A percentile compares a stretch with the other conserved stretches of the same genome.
These are phyloP conservation scores for Malaclemys terrapin DNA, from an alignment of 2,113 vertebrate genomes.

Conservation along the genomic window DNA sequence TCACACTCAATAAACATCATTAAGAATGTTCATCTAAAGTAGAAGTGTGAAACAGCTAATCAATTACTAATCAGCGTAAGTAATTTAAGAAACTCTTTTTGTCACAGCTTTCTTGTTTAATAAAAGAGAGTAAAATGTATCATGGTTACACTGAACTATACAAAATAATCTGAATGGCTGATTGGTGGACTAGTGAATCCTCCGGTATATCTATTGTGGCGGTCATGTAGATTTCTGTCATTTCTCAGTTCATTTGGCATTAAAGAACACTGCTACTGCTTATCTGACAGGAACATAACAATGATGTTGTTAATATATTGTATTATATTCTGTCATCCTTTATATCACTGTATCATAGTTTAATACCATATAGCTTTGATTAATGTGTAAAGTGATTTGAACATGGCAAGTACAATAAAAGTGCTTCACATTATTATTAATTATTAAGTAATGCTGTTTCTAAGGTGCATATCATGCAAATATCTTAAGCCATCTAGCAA, in stretches of 20 bases:
- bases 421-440: background rate
- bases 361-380: background rate
- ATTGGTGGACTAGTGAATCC: background rate
- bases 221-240: background rate
- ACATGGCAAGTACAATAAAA: background rate
- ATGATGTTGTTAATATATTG: background rate
- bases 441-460: background rate
- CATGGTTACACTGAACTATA: background rate
- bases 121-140: background rate
- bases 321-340: background rate
- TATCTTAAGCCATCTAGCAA: background rate
- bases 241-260: background rate
- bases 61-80: background rate
- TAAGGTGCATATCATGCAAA: background rate
- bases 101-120: background rate
- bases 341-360: background rate
- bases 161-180: background rate
- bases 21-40: background rate
- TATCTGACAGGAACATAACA: background rate
- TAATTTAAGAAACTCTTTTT: background rate
- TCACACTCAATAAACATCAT: background rate
- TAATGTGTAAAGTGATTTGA: background rate
- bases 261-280: too few species aligned
- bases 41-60: background rate
- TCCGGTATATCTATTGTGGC: background rate